Conservation (phyloP, 2,888 invertebrate genomes). For the Ceratothoa steindachneri region DNA sequence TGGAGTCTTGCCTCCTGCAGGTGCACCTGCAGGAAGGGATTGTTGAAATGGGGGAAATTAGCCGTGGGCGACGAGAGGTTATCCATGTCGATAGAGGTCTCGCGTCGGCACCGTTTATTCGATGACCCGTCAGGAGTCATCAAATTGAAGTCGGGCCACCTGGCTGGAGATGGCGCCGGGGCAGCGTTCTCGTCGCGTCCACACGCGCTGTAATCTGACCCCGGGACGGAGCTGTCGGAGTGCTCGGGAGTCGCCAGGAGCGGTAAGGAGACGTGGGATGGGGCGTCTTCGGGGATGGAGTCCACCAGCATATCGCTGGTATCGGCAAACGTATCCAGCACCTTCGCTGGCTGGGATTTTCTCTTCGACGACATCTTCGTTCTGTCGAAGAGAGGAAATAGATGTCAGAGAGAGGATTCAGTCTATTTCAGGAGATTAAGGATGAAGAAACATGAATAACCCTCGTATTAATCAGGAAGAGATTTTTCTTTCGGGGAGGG, state of each 20-base stretch:
- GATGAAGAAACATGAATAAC: background rate
- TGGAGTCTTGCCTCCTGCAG: conserved; percentile 39
- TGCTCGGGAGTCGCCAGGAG: conserved; percentile 46
- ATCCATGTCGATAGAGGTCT: conserved; percentile 22
- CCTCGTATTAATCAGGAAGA: background rate
- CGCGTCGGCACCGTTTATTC: conserved; percentile 17
- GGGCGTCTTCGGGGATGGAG: background rate
- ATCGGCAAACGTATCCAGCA: conserved; percentile 68
- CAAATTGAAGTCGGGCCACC: background rate
- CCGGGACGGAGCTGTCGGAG: conserved; percentile 43
- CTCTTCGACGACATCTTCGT: conserved; percentile 93
- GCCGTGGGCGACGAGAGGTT: background rate
- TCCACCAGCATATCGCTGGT: conserved; percentile 51
- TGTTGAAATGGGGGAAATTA: conserved; percentile 33
- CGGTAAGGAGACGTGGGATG: conserved; percentile 13
- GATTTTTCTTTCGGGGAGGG: background rate
- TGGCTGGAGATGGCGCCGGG: background rate
- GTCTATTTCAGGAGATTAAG: background rate
- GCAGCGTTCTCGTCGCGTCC: conserved; percentile 12
- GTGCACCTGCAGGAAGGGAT: conserved; percentile 40
- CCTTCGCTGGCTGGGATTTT: conserved; percentile 90
- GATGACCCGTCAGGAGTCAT: background rate
- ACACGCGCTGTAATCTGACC: background rate
- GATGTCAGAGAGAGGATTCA: no score
- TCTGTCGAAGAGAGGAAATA: conserved; percentile 57